Base-by-base conservation (phyloP, 2,888 invertebrate genomes). In the Mactromeris polynyma region DNA sequence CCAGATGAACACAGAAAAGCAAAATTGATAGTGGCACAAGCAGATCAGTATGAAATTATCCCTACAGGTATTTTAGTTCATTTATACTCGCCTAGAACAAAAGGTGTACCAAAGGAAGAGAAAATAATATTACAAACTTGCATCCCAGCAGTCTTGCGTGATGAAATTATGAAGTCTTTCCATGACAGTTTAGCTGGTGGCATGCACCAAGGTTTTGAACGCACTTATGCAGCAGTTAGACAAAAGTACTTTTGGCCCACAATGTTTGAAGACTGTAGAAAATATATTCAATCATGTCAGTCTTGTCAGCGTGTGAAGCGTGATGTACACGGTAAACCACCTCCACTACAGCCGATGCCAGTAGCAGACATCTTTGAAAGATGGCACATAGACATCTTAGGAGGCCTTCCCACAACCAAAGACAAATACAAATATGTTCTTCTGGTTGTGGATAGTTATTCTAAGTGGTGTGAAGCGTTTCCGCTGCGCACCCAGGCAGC, bases 241-340 rank as follows among this genome's bases (percentile, higher is more conserved):
- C 38, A 38, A 6, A 92, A 91, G 77, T 93, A 90, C 73, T 92
- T 31, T 79, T 93, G 93, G 93, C 92, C 91, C 3, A n/a, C 80
- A 36, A 93, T 93, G 93, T 93, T 84, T 58, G 42, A 33, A 40
- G 91, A 93, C 58, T 73, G 83, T 6, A 78, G 82, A 33, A 38
- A 69, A 17, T 92, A 93, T 81, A 80, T 87, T 17, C 33, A 82
- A 40, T 2, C 58, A 19, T 93, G 93, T 69, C 85, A 90, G 58
- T 31, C 36, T 0, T 93, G 92, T 64, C 92, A 92, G 64, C 73
- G 83, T 54, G 36, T 85, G 0, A 93, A 92, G 78, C 31, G 86
- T 2, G 64, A 46, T 38, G 19, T 80, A 6, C 64, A 89, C 64
- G 21, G 33, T 0, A 90, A 84, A 40, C 89, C 85, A 40, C 88